phyloP scores from a whole-genome alignment of 1,140 invertebrate species.

The Eueides isabella region DNA sequence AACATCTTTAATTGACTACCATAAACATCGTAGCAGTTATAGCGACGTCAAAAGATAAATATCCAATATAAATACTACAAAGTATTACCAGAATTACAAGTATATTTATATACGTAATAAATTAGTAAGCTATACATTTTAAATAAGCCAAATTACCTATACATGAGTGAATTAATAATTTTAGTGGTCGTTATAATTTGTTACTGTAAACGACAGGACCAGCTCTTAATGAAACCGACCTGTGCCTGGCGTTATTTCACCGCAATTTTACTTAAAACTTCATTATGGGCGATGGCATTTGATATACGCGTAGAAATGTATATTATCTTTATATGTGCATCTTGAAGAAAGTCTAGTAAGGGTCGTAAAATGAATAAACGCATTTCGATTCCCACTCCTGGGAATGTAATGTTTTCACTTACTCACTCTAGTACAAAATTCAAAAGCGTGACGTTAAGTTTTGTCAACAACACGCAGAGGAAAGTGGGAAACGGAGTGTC shows the following conservation, averaged over 20 bases:
- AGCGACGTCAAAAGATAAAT: too few species aligned
- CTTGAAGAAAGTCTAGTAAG: too few species aligned
- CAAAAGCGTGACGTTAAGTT: too few species aligned
- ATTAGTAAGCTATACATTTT: background rate
- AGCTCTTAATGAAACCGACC: conserved; percentile 9
- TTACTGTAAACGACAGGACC: conserved; percentile 11
- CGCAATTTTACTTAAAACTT: background rate
- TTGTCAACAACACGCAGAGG: too few species aligned
- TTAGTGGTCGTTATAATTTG: conserved; percentile 7
- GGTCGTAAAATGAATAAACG: too few species aligned
- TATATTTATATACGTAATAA: background rate
- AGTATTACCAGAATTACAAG: background rate
- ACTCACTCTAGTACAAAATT: too few species aligned
- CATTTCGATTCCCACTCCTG: too few species aligned
- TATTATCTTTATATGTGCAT: background rate
- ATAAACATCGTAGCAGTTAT: too few species aligned
- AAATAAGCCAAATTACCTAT: conserved; percentile 1
- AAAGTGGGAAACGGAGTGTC: too few species aligned
- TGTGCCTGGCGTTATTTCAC: background rate
- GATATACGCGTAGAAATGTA: background rate
- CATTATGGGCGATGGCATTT: background rate
- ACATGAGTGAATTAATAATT: conserved; percentile 13
- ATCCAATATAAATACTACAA: background rate
- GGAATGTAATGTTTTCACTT: too few species aligned
- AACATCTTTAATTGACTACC: too few species aligned